Evolutionary conservation across 2,888 invertebrate species (phyloP).

Genomic region (Parapristionchus giblindavisi): DNA sequence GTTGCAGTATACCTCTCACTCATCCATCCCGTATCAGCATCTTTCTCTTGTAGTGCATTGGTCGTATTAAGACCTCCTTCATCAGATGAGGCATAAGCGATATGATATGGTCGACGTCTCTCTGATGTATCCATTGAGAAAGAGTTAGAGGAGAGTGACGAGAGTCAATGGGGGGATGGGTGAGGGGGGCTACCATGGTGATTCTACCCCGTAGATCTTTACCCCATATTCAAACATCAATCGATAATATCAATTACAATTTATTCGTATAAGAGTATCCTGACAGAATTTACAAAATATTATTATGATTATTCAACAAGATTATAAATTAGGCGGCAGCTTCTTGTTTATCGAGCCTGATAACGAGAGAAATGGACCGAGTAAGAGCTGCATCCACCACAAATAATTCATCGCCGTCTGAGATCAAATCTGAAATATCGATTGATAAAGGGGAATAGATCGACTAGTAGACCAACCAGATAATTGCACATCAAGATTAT

Average conservation of each 20-base stretch:
- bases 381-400: slow-evolving; percentile 93
- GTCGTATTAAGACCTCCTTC: slow-evolving; percentile 28
- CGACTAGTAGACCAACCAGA: slow-evolving; percentile 71
- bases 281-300: no score
- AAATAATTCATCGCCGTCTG: slow-evolving; percentile 84
- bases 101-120: slow-evolving; percentile 30
- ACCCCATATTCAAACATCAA: no score
- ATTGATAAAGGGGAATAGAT: background rate
- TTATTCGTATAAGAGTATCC: no score
- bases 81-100: slow-evolving; percentile 22
- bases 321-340: slow-evolving; percentile 12
- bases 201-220: background rate
- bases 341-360: slow-evolving; percentile 62
- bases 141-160: background rate
- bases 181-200: background rate
- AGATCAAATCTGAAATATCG: slow-evolving; percentile 80
- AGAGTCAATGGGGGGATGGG: background rate
- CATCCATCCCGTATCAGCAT: slow-evolving; percentile 33
- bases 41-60: slow-evolving; percentile 21
- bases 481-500: slow-evolving; percentile 87
- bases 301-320: no score
- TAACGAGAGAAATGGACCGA: slow-evolving; percentile 70
- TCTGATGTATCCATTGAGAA: background rate
- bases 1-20: slow-evolving; percentile 7
- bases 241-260: no score